Conservation (phyloP, 2,888 invertebrate species). For the Hemithea aestivaria region DNA sequence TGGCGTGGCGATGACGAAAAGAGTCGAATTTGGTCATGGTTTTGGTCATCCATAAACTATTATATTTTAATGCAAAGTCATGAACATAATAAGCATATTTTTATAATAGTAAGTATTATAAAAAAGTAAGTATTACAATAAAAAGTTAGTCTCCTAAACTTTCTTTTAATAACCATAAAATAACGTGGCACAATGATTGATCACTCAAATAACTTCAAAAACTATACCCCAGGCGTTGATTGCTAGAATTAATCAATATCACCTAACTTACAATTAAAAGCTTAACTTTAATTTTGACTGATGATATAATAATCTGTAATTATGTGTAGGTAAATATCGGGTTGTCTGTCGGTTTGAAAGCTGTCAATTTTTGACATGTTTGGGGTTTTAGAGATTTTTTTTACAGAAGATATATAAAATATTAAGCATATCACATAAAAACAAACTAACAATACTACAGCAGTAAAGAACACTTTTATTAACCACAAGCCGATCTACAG, state of each 20-base stretch:
- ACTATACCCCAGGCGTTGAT: slow-evolving; percentile 11
- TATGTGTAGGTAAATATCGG: slow-evolving; percentile 38
- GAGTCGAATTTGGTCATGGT: too few relatives aligned
- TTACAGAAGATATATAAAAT: too few relatives aligned
- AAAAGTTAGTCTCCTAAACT: neutral
- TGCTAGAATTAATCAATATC: slow-evolving; percentile 44
- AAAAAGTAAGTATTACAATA: too few relatives aligned
- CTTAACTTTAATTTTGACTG: slow-evolving; percentile 48
- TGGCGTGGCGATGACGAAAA: too few relatives aligned
- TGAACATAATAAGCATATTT: too few relatives aligned
- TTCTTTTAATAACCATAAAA: slow-evolving; percentile 6
- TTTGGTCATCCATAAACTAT: too few relatives aligned
- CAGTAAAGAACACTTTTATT: too few relatives aligned
- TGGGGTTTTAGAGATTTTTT: neutral
- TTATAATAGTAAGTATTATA: too few relatives aligned
- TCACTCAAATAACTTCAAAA: slow-evolving; percentile 9
- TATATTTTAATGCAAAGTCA: too few relatives aligned
- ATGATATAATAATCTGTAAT: slow-evolving; percentile 59
- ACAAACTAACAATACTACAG: too few relatives aligned
- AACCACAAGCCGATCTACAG: too few relatives aligned
- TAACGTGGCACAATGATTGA: slow-evolving; percentile 9
- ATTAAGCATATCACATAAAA: too few relatives aligned
- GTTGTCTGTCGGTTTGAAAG: slow-evolving; percentile 26
- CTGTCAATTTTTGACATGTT: slow-evolving; percentile 10
- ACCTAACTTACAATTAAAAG: slow-evolving; percentile 43